A percentile compares a stretch with the other conserved stretches of the same genome.
phyloP scores from a whole-genome alignment of 2,797 vertebrate genomes.

The Rallus crepitans region DNA sequence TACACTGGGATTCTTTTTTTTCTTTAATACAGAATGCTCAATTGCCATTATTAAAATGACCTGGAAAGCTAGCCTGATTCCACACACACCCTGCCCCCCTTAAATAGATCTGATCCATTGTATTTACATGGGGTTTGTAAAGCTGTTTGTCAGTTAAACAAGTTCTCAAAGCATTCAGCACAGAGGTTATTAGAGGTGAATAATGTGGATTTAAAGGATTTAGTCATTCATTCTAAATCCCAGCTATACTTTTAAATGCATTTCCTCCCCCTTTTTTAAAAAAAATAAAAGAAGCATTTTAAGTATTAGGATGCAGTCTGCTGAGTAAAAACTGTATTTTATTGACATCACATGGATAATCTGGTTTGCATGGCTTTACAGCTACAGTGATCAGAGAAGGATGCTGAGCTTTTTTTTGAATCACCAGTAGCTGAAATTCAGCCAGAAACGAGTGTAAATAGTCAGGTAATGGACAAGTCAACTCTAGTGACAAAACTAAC shows the following conservation, averaged over 20 bases:
- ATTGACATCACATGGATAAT: conserved; percentile 45
- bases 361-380: conserved; percentile 57
- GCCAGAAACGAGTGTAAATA: neutral
- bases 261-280: neutral
- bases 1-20: neutral
- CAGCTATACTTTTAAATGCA: conserved; percentile 54
- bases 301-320: conserved; percentile 11
- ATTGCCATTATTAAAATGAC: neutral
- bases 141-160: conserved; percentile 50
- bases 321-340: conserved; percentile 28
- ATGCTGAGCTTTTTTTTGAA: conserved; percentile 37
- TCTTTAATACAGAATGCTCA: neutral
- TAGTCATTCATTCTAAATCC: conserved; percentile 72
- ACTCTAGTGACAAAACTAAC: neutral
- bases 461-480: neutral
- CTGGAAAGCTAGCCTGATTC: neutral
- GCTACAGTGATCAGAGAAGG: conserved; percentile 40
- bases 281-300: neutral
- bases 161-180: conserved; percentile 12
- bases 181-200: conserved; percentile 75
- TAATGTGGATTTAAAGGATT: conserved; percentile 75
- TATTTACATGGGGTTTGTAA: conserved; percentile 58
- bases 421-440: neutral
- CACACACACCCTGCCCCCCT: neutral
- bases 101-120: conserved; percentile 9